Base-by-base conservation (phyloP, 2,888 invertebrate genomes). In the Hartigia nigra region DNA sequence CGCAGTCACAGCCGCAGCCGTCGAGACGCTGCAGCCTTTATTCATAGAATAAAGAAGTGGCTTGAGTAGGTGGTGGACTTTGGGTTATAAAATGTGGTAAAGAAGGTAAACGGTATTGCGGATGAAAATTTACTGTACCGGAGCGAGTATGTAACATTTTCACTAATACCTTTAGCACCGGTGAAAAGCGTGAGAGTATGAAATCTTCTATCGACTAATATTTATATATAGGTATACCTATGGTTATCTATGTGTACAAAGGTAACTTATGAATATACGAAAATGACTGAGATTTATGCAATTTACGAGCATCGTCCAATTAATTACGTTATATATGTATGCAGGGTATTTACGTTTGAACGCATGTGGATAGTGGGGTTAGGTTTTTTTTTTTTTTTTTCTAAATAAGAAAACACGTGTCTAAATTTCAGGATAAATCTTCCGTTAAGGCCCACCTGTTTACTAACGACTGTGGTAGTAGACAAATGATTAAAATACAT, bases 1-100 rank as follows among this genome's bases (percentile, higher is more conserved):
- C 23, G 55, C 77, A 76, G 78, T 82, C 80, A 79, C 78, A 78
- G 74, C 80, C 70, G 39, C 79, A 75, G 69, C 75, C 77, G 80
- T 55, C 55, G 55, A 78, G 23, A 74, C 79, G 78, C 75, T 74
- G 75, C 70, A 76, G 82, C 78, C 81, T 81, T 81, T 82, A 86
- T 85, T 86, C 84, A 85, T 84, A 85, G 84, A 85, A 84, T 84
- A 81, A 81, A 82, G 81, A 85, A 81, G n/a, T 31, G 34, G 5
- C 23, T 35, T 70, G 36, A 69, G 31, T 72, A 76, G 37, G 32
- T 14, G 34, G 37, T 23, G 35, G 74, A 77, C 34, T 70, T 74
- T 31, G 55, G 39, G 69, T 34, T 74, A n/a, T 74, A 74, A 77
- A 74, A 74, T 39, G 32, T 34, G 55, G 14, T 55, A 55, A 55